Percentiles rank a stretch among this genome's conserved stretches.
These are phyloP conservation scores for Halichondria panicea DNA, from an alignment of 37 sponge, comb jelly and placozoan genomes.

Conservation along the genomic window DNA sequence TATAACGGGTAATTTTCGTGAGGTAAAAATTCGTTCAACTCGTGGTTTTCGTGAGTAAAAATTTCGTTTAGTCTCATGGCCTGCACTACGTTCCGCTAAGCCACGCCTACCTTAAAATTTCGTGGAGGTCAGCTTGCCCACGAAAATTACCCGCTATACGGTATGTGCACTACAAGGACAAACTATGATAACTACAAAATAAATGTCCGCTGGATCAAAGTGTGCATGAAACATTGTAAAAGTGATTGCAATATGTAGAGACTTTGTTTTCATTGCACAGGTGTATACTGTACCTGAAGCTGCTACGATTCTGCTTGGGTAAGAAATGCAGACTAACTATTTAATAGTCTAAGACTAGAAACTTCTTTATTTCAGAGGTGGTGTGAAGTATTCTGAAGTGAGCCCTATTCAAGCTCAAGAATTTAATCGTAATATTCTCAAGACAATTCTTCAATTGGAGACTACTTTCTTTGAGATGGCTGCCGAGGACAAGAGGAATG, in stretches of 20 bases:
- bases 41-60: too few species aligned
- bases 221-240: neutral
- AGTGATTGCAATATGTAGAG: neutral
- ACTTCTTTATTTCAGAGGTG: constrained; percentile 25
- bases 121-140: too few species aligned
- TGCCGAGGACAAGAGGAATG: constrained; percentile 40
- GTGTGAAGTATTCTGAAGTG: constrained; percentile 42
- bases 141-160: too few species aligned
- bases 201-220: too few species aligned
- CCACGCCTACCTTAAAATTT: too few species aligned
- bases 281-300: constrained; percentile 81
- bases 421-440: constrained; percentile 59
- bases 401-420: constrained; percentile 5
- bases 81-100: too few species aligned
- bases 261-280: constrained; percentile 16
- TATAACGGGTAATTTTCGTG: too few species aligned
- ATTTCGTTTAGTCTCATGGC: too few species aligned
- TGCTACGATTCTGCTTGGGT: constrained; percentile 75
- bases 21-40: too few species aligned
- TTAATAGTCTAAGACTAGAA: neutral
- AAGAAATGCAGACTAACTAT: constrained; percentile 9
- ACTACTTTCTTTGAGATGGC: constrained; percentile 64
- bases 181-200: too few species aligned
- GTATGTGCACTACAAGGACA: too few species aligned
- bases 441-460: constrained; percentile 68